Percentiles rank a stretch among this genome's conserved stretches.
phyloP scores from a whole-genome alignment of 2,113 vertebrate genomes.

The Delphinus delphis region DNA sequence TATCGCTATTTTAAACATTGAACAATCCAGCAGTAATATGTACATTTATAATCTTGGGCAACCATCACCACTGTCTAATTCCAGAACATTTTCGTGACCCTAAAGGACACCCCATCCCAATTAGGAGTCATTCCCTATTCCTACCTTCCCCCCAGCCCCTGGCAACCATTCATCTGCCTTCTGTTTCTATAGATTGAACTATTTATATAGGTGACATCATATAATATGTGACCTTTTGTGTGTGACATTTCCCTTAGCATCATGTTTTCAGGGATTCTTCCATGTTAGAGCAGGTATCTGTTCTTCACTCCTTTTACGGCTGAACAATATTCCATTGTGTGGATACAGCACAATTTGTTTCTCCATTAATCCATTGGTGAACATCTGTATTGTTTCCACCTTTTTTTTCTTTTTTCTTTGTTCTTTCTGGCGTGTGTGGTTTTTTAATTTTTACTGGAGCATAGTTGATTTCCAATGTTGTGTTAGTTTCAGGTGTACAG shows the following conservation, averaged over 20 bases:
- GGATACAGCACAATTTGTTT: background rate
- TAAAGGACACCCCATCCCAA: background rate
- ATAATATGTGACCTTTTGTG: background rate
- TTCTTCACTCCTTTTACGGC: background rate
- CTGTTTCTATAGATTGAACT: too few relatives aligned
- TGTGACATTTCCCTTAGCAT: background rate
- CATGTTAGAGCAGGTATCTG: too few relatives aligned
- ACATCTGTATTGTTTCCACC: too few relatives aligned
- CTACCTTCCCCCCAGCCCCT: too few relatives aligned
- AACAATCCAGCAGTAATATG: background rate
- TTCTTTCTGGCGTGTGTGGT: background rate
- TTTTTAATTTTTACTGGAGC: background rate
- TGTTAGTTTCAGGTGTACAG: background rate
- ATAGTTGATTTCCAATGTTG: background rate
- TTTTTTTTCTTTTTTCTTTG: background rate
- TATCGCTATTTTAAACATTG: fast-evolving
- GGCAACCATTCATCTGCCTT: background rate
- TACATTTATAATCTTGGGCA: background rate
- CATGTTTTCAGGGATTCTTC: background rate
- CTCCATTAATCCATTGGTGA: background rate
- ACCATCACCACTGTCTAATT: too few relatives aligned
- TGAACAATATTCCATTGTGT: background rate
- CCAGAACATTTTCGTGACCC: background rate
- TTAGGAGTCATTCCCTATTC: background rate
- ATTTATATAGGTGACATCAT: background rate